phyloP scores from a whole-genome alignment of 2,113 vertebrate genomes.

The Catharus bicknelli region DNA sequence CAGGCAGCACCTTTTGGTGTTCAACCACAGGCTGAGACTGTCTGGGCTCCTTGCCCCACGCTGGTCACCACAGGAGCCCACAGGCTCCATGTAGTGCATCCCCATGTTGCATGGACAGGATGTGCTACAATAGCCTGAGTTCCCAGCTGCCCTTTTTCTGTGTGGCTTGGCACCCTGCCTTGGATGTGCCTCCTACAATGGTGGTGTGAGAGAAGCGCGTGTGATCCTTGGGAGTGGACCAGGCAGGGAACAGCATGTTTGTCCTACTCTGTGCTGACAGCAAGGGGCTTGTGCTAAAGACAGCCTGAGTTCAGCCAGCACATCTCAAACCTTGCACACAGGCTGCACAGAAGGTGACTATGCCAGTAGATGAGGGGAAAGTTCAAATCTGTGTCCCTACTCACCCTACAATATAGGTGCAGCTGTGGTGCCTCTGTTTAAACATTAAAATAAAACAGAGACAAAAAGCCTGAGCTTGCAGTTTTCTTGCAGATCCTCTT shows the following conservation, averaged over 20 bases:
- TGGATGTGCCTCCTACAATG: neutral
- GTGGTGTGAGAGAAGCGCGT: neutral
- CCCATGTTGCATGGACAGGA: neutral
- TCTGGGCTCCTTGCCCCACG: rapidly evolving
- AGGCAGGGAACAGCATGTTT: rapidly evolving
- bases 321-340: neutral
- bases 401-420: neutral
- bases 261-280: neutral
- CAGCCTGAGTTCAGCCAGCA: neutral
- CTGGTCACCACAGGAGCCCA: neutral
- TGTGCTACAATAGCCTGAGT: neutral
- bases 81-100: neutral
- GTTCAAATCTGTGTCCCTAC: neutral
- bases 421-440: neutral
- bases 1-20: neutral
- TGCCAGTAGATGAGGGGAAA: too few relatives aligned
- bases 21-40: rapidly evolving
- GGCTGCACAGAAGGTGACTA: neutral
- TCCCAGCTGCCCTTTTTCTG: neutral
- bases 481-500: neutral
- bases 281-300: neutral
- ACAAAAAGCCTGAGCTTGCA: neutral
- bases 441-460: neutral
- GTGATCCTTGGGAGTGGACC: rapidly evolving
- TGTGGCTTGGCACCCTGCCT: neutral